Percentiles rank a stretch among this genome's conserved stretches.
Evolutionary conservation across 2,888 invertebrate genomes (phyloP).

Genomic region (Endotricha flammealis): DNA sequence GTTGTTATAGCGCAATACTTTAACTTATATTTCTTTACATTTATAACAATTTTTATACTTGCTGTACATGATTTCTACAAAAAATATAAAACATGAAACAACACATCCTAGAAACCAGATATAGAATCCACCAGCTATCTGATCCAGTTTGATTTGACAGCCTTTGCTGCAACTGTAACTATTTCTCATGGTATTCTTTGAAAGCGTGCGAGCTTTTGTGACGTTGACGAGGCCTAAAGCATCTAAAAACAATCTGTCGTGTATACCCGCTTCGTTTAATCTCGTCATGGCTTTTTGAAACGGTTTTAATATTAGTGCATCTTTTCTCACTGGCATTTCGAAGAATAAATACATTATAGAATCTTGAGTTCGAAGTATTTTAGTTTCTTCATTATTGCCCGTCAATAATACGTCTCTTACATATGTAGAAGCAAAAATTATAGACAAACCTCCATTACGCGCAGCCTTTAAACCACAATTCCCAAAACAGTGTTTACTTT

Average conservation of each 20-base stretch:
- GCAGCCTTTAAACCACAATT: slow-evolving; percentile 37
- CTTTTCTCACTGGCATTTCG: slow-evolving; percentile 40
- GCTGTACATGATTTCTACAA: slow-evolving; percentile 32
- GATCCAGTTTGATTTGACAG: slow-evolving; percentile 44
- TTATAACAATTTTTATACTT: background rate
- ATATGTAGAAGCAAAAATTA: slow-evolving; percentile 38
- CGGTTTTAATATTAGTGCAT: slow-evolving; percentile 9
- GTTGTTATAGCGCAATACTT: no score
- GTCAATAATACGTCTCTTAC: slow-evolving; percentile 40
- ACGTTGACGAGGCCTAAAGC: slow-evolving; percentile 44
- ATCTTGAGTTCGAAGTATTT: slow-evolving; percentile 36
- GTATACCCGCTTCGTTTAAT: slow-evolving; percentile 56
- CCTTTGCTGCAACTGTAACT: slow-evolving; percentile 54
- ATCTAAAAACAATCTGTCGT: slow-evolving; percentile 39
- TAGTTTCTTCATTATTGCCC: slow-evolving; percentile 48
- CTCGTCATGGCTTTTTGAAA: slow-evolving; percentile 33
- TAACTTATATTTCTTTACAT: no score
- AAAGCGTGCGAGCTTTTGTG: slow-evolving; percentile 36
- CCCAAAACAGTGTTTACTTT: slow-evolving; percentile 38
- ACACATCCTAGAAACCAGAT: slow-evolving; percentile 45
- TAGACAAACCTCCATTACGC: slow-evolving; percentile 40
- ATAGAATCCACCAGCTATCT: slow-evolving; percentile 46
- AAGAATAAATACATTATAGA: slow-evolving; percentile 47
- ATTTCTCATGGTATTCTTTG: slow-evolving; percentile 38
- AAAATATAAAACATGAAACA: slow-evolving; percentile 37